These are phyloP conservation scores for Chelonus insularis DNA, from an alignment of 1,140 invertebrate species.

Conservation along the genomic window DNA sequence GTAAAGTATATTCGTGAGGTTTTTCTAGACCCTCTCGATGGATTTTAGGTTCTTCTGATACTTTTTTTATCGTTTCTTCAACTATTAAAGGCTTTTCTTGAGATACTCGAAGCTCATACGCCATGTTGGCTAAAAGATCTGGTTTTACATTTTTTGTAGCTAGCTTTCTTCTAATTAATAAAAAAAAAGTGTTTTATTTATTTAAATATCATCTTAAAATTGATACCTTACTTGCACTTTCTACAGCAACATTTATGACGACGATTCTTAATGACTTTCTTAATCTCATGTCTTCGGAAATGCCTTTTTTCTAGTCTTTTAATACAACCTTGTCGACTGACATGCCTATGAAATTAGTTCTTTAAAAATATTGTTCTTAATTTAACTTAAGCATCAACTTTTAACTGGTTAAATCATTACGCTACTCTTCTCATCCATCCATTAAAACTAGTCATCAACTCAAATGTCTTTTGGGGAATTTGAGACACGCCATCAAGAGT, in stretches of 20 bases:
- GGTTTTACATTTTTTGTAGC: constrained; percentile 19
- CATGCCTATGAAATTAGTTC: no score
- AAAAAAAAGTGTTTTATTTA: no score
- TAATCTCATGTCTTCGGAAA: no score
- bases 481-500: constrained; percentile 27
- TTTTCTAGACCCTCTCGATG: background rate
- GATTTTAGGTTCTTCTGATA: background rate
- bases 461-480: constrained; percentile 16
- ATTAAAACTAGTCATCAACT: constrained; percentile 4
- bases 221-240: constrained; percentile 28
- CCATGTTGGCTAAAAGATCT: constrained; percentile 26
- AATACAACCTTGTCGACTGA: no score
- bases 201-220: background rate
- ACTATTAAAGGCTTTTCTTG: constrained; percentile 15
- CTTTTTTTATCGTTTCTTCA: background rate
- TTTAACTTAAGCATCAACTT: no score
- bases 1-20: background rate
- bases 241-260: constrained; percentile 21
- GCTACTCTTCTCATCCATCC: constrained; percentile 25
- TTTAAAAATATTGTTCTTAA: no score
- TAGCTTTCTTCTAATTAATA: no score
- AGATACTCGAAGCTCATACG: constrained; percentile 21
- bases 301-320: no score
- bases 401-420: constrained; percentile 32
- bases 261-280: no score